Percentiles rank a stretch among this genome's conserved stretches.
phyloP scores from a whole-genome alignment of 2,888 invertebrate species.

The Diarsia dahlii region DNA sequence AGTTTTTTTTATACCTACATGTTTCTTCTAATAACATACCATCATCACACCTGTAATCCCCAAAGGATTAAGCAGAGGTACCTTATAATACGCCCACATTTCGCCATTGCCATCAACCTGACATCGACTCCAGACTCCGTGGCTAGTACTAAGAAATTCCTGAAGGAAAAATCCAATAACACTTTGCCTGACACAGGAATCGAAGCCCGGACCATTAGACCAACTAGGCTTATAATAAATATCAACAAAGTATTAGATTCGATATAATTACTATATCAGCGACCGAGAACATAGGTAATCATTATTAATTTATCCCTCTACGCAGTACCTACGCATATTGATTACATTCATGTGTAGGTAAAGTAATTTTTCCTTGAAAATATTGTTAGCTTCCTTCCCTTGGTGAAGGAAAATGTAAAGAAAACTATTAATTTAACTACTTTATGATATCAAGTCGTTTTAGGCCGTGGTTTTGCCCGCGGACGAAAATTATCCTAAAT shows the following conservation, averaged over 20 bases:
- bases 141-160: too few relatives aligned
- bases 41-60: too few relatives aligned
- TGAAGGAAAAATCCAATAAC: too few relatives aligned
- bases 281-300: background rate
- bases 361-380: conserved; percentile 4
- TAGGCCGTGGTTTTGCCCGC: background rate
- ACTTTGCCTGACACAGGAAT: too few relatives aligned
- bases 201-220: too few relatives aligned
- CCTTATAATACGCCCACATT: too few relatives aligned
- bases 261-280: conserved; percentile 1
- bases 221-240: too few relatives aligned
- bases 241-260: background rate
- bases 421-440: background rate
- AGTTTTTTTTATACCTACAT: too few relatives aligned
- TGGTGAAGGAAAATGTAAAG: conserved; percentile 6
- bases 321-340: conserved; percentile 14
- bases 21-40: too few relatives aligned
- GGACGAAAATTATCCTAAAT: background rate
- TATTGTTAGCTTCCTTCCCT: conserved; percentile 5
- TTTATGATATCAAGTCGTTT: background rate
- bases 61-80: too few relatives aligned
- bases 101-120: too few relatives aligned
- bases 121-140: too few relatives aligned
- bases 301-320: conserved; percentile 12
- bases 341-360: conserved; percentile 24